phyloP scores from a whole-genome alignment of 2,113 vertebrate genomes.

The Marmota monax region DNA sequence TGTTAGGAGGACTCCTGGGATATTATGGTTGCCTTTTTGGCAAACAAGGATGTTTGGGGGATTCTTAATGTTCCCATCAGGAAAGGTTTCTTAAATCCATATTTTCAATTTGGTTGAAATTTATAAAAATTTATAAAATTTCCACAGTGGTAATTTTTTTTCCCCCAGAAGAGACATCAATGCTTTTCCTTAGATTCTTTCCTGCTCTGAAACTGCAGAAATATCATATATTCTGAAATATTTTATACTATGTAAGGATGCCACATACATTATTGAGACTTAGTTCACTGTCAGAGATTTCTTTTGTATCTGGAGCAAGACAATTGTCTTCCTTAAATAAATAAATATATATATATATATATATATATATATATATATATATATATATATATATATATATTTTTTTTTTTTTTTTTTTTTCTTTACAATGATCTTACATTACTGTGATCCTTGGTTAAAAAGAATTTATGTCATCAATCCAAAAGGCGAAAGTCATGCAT shows the following conservation, averaged over 20 bases:
- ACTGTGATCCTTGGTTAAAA: conserved; percentile 7
- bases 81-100: neutral
- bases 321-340: neutral
- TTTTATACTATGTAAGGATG: neutral
- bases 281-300: neutral
- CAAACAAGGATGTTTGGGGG: neutral
- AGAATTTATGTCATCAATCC: neutral
- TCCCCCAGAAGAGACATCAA: neutral
- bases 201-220: neutral
- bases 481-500: neutral
- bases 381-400: neutral
- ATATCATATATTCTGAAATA: neutral
- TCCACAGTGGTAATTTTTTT: neutral
- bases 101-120: conserved; percentile 44
- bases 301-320: conserved; percentile 39
- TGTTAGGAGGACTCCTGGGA: neutral
- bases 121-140: neutral
- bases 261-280: neutral
- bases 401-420: neutral
- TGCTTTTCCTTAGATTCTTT: neutral
- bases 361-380: neutral
- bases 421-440: neutral
- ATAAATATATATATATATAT: neutral
- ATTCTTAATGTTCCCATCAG: neutral
- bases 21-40: neutral